phyloP scores from a whole-genome alignment of 1,140 invertebrate genomes.

The Neocloeon triangulifer region DNA sequence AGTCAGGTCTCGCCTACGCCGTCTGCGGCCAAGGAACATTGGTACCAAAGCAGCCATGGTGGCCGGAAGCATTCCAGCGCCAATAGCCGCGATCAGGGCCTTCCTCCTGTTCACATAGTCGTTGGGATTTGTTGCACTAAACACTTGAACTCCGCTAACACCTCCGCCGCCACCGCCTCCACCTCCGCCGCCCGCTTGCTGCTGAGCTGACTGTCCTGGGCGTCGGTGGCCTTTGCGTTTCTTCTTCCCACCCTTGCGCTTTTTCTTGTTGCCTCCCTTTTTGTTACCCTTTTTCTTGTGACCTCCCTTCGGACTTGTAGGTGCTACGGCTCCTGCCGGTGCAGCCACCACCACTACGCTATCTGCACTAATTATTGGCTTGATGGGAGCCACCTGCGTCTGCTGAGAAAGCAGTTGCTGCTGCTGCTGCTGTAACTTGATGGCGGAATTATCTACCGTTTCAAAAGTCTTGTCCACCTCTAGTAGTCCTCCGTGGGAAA shows the following conservation, averaged over 20 bases:
- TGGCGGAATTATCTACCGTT: conserved; percentile 37
- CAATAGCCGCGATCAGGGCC: conserved; percentile 42
- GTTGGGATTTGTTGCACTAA: too few species aligned
- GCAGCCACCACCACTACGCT: too few species aligned
- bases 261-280: too few species aligned
- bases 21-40: conserved; percentile 33
- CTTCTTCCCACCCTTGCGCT: background rate
- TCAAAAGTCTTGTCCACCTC: conserved; percentile 47
- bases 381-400: conserved; percentile 11
- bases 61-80: conserved; percentile 51
- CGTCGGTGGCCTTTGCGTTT: background rate
- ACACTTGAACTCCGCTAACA: too few species aligned
- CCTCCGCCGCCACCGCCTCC: conserved; percentile 12
- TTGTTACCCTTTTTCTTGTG: too few species aligned
- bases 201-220: background rate
- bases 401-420: conserved; percentile 12
- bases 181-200: background rate
- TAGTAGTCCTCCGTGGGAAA: conserved; percentile 46
- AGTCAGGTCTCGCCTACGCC: too few species aligned
- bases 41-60: conserved; percentile 57
- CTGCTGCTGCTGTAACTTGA: conserved; percentile 23
- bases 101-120: conserved; percentile 21
- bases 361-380: too few species aligned
- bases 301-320: conserved; percentile 10
- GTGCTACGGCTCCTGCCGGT: conserved; percentile 15